These are phyloP conservation scores for Scarus forsteni DNA, from an alignment of 2,797 vertebrate genomes.

Conservation along the genomic window DNA sequence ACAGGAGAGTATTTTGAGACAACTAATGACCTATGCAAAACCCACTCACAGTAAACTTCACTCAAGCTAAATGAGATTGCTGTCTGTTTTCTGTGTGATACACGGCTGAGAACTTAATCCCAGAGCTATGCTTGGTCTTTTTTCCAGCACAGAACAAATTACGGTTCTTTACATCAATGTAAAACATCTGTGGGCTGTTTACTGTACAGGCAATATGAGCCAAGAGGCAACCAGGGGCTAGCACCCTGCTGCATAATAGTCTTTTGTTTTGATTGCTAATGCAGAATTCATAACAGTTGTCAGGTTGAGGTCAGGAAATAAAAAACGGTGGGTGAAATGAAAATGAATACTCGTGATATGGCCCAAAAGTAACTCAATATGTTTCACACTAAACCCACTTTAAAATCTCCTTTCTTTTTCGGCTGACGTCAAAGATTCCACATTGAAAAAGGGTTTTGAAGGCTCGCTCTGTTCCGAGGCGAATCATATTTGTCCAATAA, in stretches of 20 bases:
- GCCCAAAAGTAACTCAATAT: slow-evolving; percentile 68
- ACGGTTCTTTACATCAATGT: slow-evolving; percentile 82
- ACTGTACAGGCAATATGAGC: slow-evolving; percentile 73
- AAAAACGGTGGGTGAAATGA: slow-evolving; percentile 44
- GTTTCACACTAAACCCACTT: slow-evolving; percentile 74
- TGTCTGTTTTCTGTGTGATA: slow-evolving; percentile 76
- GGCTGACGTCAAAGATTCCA: slow-evolving; percentile 77
- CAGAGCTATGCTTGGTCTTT: slow-evolving; percentile 68
- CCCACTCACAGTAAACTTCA: slow-evolving; percentile 83
- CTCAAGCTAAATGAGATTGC: slow-evolving; percentile 79
- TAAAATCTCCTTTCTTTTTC: slow-evolving; percentile 73
- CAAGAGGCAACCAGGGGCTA: slow-evolving; percentile 66
- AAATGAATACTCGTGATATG: slow-evolving; percentile 65
- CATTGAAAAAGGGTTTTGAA: slow-evolving; percentile 74
- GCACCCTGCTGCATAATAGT: slow-evolving; percentile 60
- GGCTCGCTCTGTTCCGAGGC: slow-evolving; percentile 71
- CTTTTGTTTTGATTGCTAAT: slow-evolving; percentile 81
- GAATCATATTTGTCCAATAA: slow-evolving; percentile 83
- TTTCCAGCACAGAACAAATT: slow-evolving; percentile 74
- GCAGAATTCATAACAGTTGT: slow-evolving; percentile 77
- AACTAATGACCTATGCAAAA: slow-evolving; percentile 84
- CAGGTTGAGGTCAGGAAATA: slow-evolving; percentile 66
- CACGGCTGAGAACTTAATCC: slow-evolving; percentile 79
- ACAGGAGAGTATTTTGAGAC: slow-evolving; percentile 81
- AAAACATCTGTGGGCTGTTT: slow-evolving; percentile 83